Base-by-base conservation (phyloP, 2,888 invertebrate species). In the Drosophila multiciliata region DNA sequence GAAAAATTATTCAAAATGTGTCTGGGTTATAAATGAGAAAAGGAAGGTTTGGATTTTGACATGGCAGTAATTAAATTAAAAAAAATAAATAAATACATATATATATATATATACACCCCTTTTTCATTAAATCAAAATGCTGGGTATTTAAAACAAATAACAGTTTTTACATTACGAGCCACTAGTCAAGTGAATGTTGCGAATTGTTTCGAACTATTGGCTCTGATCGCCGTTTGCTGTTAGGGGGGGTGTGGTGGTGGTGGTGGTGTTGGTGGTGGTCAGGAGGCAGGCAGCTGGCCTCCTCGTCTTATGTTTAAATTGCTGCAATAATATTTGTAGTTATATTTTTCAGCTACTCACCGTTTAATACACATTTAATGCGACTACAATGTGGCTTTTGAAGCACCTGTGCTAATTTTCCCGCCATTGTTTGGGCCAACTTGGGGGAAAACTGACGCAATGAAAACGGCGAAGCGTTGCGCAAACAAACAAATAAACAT, bases 361-460 rank as follows among this genome's bases (percentile, higher is more conserved):
- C 80, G 78, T 80, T 80, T 80, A 80, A 74, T 77, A 80, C 65
- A 65, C 73, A 67, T 75, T 72, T 78, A 72, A 78, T 73, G 49
- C 53, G 68, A 52, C 63, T 61, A 54, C 38, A 54, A 32, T 32
- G 53, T 52, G 38, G 54, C 68, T 67, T 69, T 60, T 72, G 23
- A 53, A 76, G 73, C 84, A 85, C 82, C 84, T 85, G 84, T 85
- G 82, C 87, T 85, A 85, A 85, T 87, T 85, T 82, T 87, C 87
- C 70, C 80, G 82, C 73, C 75, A 84, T 85, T 85, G 87, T 87
- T 66, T 83, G 70, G 57, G 26, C 52, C 57, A 65, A 63, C 78
- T 74, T 49, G 74, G 78, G 74, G 74, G 66, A 86, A 83, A 83
- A 86, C 81, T 83, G 79, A 69, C 59, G 78, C 59, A 59, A 33